Evolutionary conservation across 2,888 invertebrate species (phyloP).

Genomic region (Gerosis bhagava): DNA sequence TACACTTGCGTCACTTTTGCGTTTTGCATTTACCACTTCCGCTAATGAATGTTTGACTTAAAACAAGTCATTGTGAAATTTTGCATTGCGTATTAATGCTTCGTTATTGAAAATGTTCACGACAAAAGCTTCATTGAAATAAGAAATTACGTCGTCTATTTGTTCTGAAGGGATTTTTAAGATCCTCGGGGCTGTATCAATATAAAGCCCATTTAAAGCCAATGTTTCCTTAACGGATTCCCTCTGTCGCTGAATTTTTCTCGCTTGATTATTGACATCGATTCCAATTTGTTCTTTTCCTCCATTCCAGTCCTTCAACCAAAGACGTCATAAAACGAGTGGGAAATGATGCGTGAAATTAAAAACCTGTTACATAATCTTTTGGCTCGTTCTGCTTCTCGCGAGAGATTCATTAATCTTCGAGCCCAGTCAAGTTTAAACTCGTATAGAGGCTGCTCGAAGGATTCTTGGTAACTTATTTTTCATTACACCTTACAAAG

Average conservation of each 20-base stretch:
- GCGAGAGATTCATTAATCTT: slow-evolving; percentile 36
- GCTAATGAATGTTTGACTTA: slow-evolving; percentile 41
- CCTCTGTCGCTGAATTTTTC: slow-evolving; percentile 2
- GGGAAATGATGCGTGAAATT: slow-evolving; percentile 24
- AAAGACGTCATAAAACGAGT: slow-evolving; percentile 22
- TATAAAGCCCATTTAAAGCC: slow-evolving; percentile 1
- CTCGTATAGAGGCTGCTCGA: neutral
- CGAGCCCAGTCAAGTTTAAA: slow-evolving; percentile 18
- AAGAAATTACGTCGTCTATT: neutral
- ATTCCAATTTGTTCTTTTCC: slow-evolving; percentile 22
- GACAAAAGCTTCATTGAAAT: neutral
- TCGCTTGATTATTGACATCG: slow-evolving; percentile 18
- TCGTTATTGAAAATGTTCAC: neutral
- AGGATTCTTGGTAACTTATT: slow-evolving; percentile 5
- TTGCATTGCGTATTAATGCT: slow-evolving; percentile 6
- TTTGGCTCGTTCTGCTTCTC: slow-evolving; percentile 18
- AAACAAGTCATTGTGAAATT: slow-evolving; percentile 38
- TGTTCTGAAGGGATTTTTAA: neutral
- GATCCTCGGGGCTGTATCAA: neutral
- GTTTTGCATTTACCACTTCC: slow-evolving; percentile 36
- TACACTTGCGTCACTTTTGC: slow-evolving; percentile 29
- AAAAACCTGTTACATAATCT: slow-evolving; percentile 26
- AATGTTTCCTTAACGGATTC: slow-evolving; percentile 5
- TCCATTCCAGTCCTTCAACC: slow-evolving; percentile 18
- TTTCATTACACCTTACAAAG: neutral